A percentile compares a stretch with the other conserved stretches of the same genome.
phyloP scores from a whole-genome alignment of 2,888 invertebrate species.

The Eupithecia centaureata region DNA sequence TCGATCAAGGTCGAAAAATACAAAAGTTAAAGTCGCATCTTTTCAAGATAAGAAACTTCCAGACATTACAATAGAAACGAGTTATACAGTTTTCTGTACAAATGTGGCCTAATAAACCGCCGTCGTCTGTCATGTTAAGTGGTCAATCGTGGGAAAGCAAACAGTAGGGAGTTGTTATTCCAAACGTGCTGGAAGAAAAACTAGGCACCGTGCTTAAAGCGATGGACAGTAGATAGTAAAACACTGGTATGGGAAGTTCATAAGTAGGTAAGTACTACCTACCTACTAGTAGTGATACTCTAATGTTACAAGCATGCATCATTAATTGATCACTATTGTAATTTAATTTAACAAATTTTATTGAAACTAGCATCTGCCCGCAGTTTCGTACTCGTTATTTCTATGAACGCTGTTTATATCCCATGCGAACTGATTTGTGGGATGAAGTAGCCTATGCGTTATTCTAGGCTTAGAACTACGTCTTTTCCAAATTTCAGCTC shows the following conservation, averaged over 20 bases:
- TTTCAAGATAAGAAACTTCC: background rate
- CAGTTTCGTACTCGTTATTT: no score
- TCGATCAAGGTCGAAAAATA: no score
- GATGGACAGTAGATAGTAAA: background rate
- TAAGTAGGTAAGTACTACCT: background rate
- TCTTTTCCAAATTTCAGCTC: no score
- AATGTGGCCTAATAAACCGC: slow-evolving; percentile 16
- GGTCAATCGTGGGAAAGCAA: slow-evolving; percentile 58
- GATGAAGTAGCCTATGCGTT: no score
- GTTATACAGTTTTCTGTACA: slow-evolving; percentile 6
- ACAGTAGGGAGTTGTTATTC: slow-evolving; percentile 42
- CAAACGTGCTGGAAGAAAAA: slow-evolving; percentile 19
- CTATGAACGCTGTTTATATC: no score
- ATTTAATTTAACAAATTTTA: background rate
- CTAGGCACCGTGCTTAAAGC: slow-evolving; percentile 1
- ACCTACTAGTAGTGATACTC: background rate
- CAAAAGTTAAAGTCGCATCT: no score
- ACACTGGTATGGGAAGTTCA: background rate
- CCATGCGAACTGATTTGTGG: no score
- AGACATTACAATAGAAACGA: background rate
- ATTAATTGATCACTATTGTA: background rate
- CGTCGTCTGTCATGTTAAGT: slow-evolving; percentile 31
- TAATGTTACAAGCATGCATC: background rate
- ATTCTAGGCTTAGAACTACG: no score
- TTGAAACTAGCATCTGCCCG: no score